These are phyloP conservation scores for Elephas maximus DNA, from an alignment of 2,113 vertebrate species.

Conservation along the genomic window DNA sequence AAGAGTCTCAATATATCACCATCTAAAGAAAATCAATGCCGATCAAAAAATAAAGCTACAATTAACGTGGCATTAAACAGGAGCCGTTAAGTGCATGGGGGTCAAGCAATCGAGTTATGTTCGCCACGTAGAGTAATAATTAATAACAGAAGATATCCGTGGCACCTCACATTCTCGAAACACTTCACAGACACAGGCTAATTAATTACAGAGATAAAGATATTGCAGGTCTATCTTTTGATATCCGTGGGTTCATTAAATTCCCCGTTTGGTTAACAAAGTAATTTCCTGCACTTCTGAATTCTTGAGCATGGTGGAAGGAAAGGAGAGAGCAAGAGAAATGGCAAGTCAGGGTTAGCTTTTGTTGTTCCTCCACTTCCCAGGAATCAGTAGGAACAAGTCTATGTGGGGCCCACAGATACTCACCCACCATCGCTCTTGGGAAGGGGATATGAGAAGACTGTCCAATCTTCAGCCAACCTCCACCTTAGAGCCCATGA, in stretches of 20 bases:
- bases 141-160: conserved; percentile 68
- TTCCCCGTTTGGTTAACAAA: conserved; percentile 73
- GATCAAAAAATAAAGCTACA: conserved; percentile 71
- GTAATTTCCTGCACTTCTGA: conserved; percentile 67
- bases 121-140: conserved; percentile 72
- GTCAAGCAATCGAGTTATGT: conserved; percentile 72
- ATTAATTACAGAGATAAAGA: conserved; percentile 82
- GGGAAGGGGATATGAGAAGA: not conserved
- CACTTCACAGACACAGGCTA: conserved; percentile 66
- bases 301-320: not conserved
- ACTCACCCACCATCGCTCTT: not conserved
- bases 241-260: conserved; percentile 75
- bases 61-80: conserved; percentile 72
- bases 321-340: conserved; percentile 20
- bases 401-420: not conserved
- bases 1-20: conserved; percentile 21
- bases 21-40: conserved; percentile 41
- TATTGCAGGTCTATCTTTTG: conserved; percentile 70
- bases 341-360: not conserved
- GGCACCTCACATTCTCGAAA: conserved; percentile 47
- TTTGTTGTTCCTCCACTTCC: not conserved
- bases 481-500: not conserved
- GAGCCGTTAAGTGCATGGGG: conserved; percentile 31
- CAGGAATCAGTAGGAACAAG: not conserved
- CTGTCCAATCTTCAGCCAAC: not conserved